phyloP scores from a whole-genome alignment of 2,113 vertebrate genomes.

The Talpa occidentalis region DNA sequence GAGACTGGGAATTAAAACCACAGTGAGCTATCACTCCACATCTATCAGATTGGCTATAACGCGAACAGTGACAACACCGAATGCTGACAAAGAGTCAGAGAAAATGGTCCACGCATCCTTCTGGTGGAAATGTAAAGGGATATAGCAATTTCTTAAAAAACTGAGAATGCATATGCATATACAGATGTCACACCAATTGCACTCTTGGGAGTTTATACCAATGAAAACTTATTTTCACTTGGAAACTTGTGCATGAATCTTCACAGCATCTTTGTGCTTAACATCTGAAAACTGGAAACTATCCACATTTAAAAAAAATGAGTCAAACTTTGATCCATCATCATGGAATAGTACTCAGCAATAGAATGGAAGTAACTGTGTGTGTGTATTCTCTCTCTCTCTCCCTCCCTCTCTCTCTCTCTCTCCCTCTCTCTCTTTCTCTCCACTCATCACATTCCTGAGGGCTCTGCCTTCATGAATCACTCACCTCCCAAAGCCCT shows the following conservation, averaged over 20 bases:
- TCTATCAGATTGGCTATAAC: not conserved
- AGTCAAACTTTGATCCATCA: not conserved
- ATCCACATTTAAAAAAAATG: not conserved
- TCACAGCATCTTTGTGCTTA: not conserved
- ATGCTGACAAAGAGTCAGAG: not conserved
- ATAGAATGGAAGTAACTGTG: not conserved
- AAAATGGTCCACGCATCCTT: not conserved
- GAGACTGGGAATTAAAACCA: not conserved
- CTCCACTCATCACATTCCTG: too few species aligned
- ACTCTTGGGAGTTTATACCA: not conserved
- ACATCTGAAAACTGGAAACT: not conserved
- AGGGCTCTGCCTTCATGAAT: not conserved
- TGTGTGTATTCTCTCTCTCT: too few species aligned
- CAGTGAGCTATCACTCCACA: not conserved
- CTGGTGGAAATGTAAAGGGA: not conserved
- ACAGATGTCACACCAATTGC: not conserved
- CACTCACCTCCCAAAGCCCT: not conserved
- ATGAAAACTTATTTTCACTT: not conserved
- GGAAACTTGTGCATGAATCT: not conserved
- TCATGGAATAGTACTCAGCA: not conserved
- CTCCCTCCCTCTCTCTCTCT: too few species aligned
- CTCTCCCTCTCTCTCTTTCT: too few species aligned
- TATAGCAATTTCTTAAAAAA: not conserved
- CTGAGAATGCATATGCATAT: not conserved
- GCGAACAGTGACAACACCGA: not conserved